Base-by-base conservation (phyloP, 2,888 invertebrate genomes). In the Chaetogeoica ovagalla region DNA sequence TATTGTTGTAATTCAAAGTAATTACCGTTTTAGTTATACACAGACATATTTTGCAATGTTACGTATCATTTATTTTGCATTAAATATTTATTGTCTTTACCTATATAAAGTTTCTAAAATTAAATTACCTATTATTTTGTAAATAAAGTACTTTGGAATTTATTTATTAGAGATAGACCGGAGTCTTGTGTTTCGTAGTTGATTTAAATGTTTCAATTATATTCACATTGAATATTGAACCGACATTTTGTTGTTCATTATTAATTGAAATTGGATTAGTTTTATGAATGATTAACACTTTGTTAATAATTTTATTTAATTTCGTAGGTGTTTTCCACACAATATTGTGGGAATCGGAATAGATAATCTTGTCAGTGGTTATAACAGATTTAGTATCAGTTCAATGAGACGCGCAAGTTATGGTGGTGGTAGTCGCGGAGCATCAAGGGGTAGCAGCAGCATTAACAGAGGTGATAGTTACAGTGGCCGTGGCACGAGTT, bases 351-450 rank as follows among this genome's bases (percentile, higher is more conserved):
- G 63, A 7, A 48, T 48, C 59, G 21, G n/a, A 1, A 68, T 68
- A 48, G 13, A 23, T 1, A 30, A 59, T 9, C 8, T 2, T 68
- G 59, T 30, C 15, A 19, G 13, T 6, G 30, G 17, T 68, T 68
- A 30, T 66, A 59, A 19, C 1, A n/a, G 9, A 65, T 43, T 65
- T 30, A 79, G 15, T 57, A 6, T 2, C 75, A 65, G 23, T 79
- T 71, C 79, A 71, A 79, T 79, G 79, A 79, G 79, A 30, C 85
- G 82, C 52, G 72, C 72, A 68, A 79, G 79, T 69, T 82, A 77
- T 55, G 73, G 82, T 30, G 60, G 88, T 4, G 88, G 86, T 48
- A 88, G 88, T 2, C 87, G 83, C 52, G 88, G 86, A 70, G 83
- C 81, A 21, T 82, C 84, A 15, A 83, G 84, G 13, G 84, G 85